These are phyloP conservation scores for Propithecus coquereli DNA, from an alignment of 2,113 vertebrate genomes.

Conservation along the genomic window DNA sequence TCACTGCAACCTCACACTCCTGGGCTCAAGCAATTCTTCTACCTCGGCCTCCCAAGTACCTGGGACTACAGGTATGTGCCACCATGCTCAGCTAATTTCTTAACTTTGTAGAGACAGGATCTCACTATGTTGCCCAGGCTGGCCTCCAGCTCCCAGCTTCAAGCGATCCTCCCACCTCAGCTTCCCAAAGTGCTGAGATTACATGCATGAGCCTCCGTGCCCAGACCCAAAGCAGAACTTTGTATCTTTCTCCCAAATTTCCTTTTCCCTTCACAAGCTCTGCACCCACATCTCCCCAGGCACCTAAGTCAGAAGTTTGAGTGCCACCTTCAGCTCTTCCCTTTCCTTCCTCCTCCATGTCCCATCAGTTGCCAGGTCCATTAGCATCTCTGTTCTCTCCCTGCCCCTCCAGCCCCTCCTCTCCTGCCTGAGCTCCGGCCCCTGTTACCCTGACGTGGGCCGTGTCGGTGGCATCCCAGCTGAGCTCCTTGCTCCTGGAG, in stretches of 20 bases:
- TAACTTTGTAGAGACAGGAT: too few relatives aligned
- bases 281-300: background rate
- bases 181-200: too few relatives aligned
- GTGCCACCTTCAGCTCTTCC: background rate
- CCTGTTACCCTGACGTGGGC: background rate
- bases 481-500: background rate
- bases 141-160: too few relatives aligned
- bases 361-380: background rate
- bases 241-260: background rate
- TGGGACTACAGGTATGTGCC: too few relatives aligned
- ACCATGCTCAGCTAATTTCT: too few relatives aligned
- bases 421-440: background rate
- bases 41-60: too few relatives aligned
- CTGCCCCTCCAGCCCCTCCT: background rate
- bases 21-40: too few relatives aligned
- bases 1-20: too few relatives aligned
- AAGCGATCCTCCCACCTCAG: too few relatives aligned
- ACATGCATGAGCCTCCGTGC: too few relatives aligned
- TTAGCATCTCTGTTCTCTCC: background rate
- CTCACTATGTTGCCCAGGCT: too few relatives aligned
- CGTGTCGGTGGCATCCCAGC: background rate
- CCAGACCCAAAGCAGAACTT: background rate
- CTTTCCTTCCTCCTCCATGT: background rate
- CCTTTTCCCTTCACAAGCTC: background rate
- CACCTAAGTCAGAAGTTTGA: background rate